phyloP scores from a whole-genome alignment of 1,140 invertebrate species.

The Contarinia nasturtii region DNA sequence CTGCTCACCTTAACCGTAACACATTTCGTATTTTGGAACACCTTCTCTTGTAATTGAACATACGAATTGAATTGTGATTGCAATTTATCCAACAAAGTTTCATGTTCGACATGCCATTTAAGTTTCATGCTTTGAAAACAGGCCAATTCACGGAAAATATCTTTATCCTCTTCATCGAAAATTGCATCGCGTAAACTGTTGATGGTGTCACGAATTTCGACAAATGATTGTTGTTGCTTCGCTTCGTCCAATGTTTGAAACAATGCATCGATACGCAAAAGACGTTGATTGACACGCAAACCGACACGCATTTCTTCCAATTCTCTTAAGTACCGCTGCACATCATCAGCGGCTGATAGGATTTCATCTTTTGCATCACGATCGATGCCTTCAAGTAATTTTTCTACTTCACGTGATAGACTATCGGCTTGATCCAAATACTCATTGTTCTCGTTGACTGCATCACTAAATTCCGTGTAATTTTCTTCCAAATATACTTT shows the following conservation, averaged over 20 bases:
- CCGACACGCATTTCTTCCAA: slow-evolving; percentile 14
- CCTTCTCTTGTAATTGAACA: slow-evolving; percentile 17
- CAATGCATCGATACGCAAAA: slow-evolving; percentile 17
- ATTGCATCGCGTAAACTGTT: slow-evolving; percentile 10
- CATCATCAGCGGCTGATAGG: slow-evolving; percentile 10
- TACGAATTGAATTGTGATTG: slow-evolving; percentile 16
- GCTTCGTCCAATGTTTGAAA: slow-evolving; percentile 18
- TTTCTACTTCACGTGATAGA: slow-evolving; percentile 11
- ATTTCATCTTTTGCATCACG: slow-evolving; percentile 10
- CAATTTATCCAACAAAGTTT: slow-evolving; percentile 17
- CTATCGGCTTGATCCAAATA: slow-evolving; percentile 14
- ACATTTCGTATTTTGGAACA: slow-evolving; percentile 16
- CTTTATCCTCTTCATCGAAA: slow-evolving; percentile 12
- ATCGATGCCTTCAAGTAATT: slow-evolving; percentile 11
- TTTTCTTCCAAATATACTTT: slow-evolving; percentile 18
- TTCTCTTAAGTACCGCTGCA: slow-evolving; percentile 9
- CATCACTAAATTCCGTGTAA: slow-evolving; percentile 18
- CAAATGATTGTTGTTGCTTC: slow-evolving; percentile 15
- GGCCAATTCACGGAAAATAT: slow-evolving; percentile 13
- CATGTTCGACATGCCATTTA: slow-evolving; percentile 15
- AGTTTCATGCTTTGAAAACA: slow-evolving; percentile 19
- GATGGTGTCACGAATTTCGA: slow-evolving; percentile 12
- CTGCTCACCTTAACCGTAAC: slow-evolving; percentile 16
- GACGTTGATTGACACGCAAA: slow-evolving; percentile 12
- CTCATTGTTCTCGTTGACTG: slow-evolving; percentile 13